These are phyloP conservation scores for Erebia epiphron DNA, from an alignment of 2,888 invertebrate species.

Conservation along the genomic window DNA sequence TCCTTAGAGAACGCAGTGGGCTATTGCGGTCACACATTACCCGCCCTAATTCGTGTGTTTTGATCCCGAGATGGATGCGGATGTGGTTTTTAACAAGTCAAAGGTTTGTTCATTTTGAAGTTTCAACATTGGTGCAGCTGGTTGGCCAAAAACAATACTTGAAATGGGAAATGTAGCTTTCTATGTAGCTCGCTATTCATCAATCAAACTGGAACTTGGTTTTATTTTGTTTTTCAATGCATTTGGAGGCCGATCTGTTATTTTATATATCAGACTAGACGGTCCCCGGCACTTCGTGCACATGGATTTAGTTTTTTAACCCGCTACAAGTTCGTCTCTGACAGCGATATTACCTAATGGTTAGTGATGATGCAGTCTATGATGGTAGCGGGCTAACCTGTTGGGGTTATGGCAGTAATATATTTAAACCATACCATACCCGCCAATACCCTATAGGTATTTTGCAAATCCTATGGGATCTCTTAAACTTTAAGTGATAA, in stretches of 20 bases:
- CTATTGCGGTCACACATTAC: constrained; percentile 39
- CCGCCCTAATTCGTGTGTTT: constrained; percentile 39
- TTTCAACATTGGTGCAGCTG: not conserved
- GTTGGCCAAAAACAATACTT: not conserved
- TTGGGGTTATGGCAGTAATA: too few relatives aligned
- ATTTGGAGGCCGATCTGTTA: not conserved
- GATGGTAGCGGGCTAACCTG: too few relatives aligned
- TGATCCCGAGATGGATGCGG: constrained; percentile 34
- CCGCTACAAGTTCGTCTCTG: too few relatives aligned
- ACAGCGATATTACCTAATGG: too few relatives aligned
- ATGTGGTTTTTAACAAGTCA: constrained; percentile 34
- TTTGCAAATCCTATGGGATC: too few relatives aligned
- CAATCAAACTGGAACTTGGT: not conserved
- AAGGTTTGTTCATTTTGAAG: constrained; percentile 17
- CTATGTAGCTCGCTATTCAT: not conserved
- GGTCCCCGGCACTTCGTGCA: too few relatives aligned
- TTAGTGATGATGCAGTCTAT: too few relatives aligned
- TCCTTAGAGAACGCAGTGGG: constrained; percentile 52
- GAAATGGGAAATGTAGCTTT: not conserved
- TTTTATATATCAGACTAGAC: too few relatives aligned
- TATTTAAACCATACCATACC: too few relatives aligned
- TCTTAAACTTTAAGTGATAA: too few relatives aligned
- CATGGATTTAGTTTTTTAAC: too few relatives aligned
- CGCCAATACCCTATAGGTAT: too few relatives aligned
- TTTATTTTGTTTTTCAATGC: not conserved